Evolutionary conservation across 2,797 vertebrate species (phyloP).

Genomic region (Buphagus erythrorhynchus): DNA sequence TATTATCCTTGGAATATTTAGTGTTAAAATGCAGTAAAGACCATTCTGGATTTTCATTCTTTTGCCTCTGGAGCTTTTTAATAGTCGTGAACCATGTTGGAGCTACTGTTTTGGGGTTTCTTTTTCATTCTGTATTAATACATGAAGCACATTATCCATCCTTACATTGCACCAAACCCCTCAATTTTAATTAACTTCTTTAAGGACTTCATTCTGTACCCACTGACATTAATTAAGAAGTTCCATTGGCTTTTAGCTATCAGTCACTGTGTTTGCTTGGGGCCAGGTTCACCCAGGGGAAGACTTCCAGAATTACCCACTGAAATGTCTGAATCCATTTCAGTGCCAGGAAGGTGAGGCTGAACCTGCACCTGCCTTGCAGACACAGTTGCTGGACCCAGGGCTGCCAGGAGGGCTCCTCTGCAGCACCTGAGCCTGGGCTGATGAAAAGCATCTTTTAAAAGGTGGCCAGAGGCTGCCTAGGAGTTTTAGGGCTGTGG

Average conservation of each 20-base stretch:
- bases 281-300: background rate
- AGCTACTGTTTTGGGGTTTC: background rate
- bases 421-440: background rate
- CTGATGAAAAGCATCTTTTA: background rate
- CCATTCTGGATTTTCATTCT: background rate
- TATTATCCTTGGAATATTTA: background rate
- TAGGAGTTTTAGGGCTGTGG: accelerated
- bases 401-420: background rate
- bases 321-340: background rate
- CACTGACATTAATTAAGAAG: constrained; percentile 38
- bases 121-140: background rate
- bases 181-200: constrained; percentile 47
- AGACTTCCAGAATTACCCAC: background rate
- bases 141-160: background rate
- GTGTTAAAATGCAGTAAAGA: background rate
- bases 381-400: background rate
- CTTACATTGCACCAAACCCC: background rate
- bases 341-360: background rate
- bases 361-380: background rate
- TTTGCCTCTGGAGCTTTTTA: background rate
- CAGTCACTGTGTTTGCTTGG: background rate
- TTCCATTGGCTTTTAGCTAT: background rate
- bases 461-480: background rate
- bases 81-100: background rate
- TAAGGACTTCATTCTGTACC: background rate